These are phyloP conservation scores for Eumaeus atala DNA, from an alignment of 1,140 invertebrate genomes.

Conservation along the genomic window DNA sequence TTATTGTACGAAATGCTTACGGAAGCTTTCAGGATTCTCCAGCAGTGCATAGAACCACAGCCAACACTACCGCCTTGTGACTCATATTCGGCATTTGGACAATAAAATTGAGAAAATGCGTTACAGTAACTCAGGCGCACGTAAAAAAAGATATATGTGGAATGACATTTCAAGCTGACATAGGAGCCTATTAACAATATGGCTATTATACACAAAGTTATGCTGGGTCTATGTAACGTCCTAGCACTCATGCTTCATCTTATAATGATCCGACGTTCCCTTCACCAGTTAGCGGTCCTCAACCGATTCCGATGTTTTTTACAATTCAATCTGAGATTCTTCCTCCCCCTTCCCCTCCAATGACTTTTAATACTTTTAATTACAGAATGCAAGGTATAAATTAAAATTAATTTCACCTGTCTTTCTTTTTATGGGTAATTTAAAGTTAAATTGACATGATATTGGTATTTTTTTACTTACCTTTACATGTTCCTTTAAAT, in stretches of 20 bases:
- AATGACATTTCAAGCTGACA: conserved; percentile 14
- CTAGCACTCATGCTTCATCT: conserved; percentile 5
- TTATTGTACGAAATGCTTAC: conserved; percentile 4
- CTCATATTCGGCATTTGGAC: conserved; percentile 6
- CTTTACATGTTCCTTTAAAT: conserved; percentile 1
- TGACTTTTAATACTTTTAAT: background rate
- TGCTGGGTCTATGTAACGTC: conserved; percentile 1
- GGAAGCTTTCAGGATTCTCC: conserved; percentile 5
- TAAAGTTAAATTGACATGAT: background rate
- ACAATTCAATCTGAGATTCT: background rate
- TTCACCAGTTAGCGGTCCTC: conserved; percentile 7
- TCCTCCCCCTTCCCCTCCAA: background rate
- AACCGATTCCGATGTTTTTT: background rate
- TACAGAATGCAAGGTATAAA: background rate
- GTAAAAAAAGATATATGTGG: conserved; percentile 10
- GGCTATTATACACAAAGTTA: conserved; percentile 8
- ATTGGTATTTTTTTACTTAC: background rate
- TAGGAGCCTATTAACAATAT: conserved; percentile 8
- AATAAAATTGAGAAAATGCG: conserved; percentile 11
- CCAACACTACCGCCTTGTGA: background rate
- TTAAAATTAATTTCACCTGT: background rate
- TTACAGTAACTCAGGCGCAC: conserved; percentile 4
- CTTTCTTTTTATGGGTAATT: background rate
- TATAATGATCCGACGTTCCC: background rate
- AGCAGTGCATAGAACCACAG: conserved; percentile 6